These are phyloP conservation scores for Octodon degus DNA, from an alignment of 2,113 vertebrate species.

Conservation along the genomic window DNA sequence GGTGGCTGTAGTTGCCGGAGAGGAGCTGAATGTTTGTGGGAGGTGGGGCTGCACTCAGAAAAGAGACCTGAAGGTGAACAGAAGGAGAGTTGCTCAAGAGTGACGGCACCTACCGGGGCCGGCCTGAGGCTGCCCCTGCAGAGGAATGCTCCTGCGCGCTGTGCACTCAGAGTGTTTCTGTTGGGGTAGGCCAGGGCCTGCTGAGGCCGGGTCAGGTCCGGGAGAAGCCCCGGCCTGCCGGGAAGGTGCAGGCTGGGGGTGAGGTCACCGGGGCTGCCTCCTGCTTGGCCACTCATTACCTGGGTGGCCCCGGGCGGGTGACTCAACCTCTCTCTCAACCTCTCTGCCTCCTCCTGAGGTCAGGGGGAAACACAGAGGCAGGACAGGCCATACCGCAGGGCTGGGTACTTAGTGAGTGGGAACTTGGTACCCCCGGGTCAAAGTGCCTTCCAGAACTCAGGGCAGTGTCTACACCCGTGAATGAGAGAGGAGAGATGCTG, in stretches of 20 bases:
- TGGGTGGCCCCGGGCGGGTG: not conserved
- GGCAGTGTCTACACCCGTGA: fast-evolving
- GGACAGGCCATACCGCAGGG: fast-evolving
- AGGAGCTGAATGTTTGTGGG: not conserved
- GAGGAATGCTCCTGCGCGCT: constrained; percentile 34
- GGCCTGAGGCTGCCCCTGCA: not conserved
- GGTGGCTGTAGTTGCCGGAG: not conserved
- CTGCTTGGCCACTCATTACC: fast-evolving
- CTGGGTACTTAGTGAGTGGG: fast-evolving
- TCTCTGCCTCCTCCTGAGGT: not conserved
- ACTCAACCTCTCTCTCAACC: not conserved
- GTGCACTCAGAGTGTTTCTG: not conserved
- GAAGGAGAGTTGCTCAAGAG: not conserved
- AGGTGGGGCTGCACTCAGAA: not conserved
- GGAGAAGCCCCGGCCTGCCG: fast-evolving
- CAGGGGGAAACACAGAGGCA: fast-evolving
- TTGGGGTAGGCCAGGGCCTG: not conserved
- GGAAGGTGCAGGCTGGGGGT: not conserved
- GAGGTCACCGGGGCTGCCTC: not conserved
- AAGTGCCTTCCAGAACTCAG: not conserved
- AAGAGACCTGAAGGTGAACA: not conserved
- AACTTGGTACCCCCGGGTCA: not conserved
- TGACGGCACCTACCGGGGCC: not conserved
- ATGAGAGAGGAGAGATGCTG: fast-evolving
- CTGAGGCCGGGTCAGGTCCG: not conserved